Conservation (phyloP, 2,888 invertebrate genomes). For the Cheilosia vernalis region DNA sequence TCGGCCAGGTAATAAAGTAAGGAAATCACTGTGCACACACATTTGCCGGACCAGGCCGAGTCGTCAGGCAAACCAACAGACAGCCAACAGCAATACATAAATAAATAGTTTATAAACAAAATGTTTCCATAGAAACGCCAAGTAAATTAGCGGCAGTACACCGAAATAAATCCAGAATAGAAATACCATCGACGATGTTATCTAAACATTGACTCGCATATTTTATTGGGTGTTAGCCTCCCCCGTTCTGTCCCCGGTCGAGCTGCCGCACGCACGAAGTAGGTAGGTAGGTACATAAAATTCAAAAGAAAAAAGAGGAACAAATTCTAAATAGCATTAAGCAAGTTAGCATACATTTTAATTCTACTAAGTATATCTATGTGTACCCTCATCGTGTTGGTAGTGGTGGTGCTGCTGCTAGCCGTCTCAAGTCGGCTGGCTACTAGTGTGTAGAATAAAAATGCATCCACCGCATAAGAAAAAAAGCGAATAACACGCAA, state of each 20-base stretch:
- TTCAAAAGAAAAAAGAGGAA: constrained; percentile 12
- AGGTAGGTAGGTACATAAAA: constrained; percentile 36
- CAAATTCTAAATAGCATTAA: constrained; percentile 65
- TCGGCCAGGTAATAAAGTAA: constrained; percentile 64
- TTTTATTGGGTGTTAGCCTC: constrained; percentile 59
- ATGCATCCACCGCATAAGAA: constrained; percentile 64
- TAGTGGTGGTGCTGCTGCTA: constrained; percentile 34
- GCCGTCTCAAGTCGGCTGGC: constrained; percentile 38
- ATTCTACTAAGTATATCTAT: constrained; percentile 61
- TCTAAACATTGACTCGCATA: constrained; percentile 72
- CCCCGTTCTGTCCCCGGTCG: constrained; percentile 2
- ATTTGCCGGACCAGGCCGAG: constrained; percentile 32
- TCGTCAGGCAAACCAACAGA: constrained; percentile 26
- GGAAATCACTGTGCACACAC: constrained; percentile 56
- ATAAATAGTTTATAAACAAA: constrained; percentile 62
- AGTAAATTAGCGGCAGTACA: constrained; percentile 63
- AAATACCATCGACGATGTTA: constrained; percentile 43
- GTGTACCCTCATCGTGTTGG: constrained; percentile 50
- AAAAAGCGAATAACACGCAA: constrained; percentile 43
- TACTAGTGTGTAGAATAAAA: constrained; percentile 39
- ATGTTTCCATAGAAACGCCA: constrained; percentile 44
- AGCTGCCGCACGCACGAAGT: constrained; percentile 26
- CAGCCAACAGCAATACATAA: constrained; percentile 31
- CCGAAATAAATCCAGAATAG: constrained; percentile 68
- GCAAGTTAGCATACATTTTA: constrained; percentile 70